Evolutionary conservation across 2,797 vertebrate genomes (phyloP).

Genomic region (Anguilla anguilla): DNA sequence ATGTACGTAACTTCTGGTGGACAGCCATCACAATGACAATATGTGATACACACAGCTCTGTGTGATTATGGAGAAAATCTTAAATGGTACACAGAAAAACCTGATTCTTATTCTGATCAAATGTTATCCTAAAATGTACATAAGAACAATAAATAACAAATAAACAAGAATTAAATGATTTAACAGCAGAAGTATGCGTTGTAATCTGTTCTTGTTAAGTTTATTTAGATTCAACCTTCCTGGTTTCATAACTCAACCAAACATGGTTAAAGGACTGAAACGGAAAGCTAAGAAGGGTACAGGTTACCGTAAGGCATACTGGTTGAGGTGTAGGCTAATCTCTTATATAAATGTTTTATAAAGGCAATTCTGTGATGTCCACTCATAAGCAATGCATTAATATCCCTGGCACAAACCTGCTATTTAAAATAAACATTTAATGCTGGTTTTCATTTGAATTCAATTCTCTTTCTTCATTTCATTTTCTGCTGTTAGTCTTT

Average conservation of each 20-base stretch:
- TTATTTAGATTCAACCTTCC: neutral
- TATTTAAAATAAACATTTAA: neutral
- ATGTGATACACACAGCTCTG: neutral
- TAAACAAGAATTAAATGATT: neutral
- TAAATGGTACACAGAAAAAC: neutral
- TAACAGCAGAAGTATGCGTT: neutral
- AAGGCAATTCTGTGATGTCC: too few relatives aligned
- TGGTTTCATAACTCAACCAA: neutral
- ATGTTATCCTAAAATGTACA: neutral
- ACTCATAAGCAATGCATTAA: slow-evolving; percentile 18
- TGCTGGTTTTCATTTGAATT: neutral
- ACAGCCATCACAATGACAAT: neutral
- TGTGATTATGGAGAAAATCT: neutral
- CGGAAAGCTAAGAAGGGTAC: neutral
- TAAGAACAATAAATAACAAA: neutral
- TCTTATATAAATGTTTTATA: neutral
- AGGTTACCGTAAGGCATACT: slow-evolving; percentile 49
- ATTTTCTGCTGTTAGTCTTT: neutral
- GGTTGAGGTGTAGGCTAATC: slow-evolving; percentile 25
- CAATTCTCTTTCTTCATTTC: neutral
- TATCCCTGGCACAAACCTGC: neutral
- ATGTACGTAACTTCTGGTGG: neutral
- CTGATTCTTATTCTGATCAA: neutral
- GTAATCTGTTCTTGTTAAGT: neutral
- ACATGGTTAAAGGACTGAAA: neutral